Conservation (phyloP, 2,113 vertebrate species). For the Alces alces region DNA sequence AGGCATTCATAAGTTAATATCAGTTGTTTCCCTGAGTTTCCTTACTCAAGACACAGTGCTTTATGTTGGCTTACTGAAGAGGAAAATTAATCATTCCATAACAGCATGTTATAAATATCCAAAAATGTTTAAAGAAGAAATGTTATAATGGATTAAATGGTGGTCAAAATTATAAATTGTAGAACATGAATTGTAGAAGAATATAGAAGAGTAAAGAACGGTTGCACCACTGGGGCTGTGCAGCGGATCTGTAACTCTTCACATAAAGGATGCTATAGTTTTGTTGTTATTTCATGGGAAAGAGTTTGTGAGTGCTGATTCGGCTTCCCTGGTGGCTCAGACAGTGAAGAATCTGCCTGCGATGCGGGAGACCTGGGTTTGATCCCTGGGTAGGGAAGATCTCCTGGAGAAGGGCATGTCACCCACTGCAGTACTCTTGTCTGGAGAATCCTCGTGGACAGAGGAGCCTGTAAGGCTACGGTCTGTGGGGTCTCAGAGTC, state of each 20-base stretch:
- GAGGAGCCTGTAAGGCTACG: background rate
- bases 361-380: background rate
- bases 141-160: background rate
- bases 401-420: background rate
- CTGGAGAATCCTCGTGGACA: background rate
- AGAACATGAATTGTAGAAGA: background rate
- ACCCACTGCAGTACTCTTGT: background rate
- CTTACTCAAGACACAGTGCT: background rate
- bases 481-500: background rate
- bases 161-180: background rate
- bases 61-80: background rate
- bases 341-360: background rate
- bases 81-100: background rate
- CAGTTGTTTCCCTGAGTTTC: slow-evolving; percentile 9
- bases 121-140: background rate
- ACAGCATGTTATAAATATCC: background rate
- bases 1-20: background rate
- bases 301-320: background rate
- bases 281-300: background rate
- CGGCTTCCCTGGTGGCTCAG: background rate
- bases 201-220: background rate
- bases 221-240: background rate
- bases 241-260: background rate
- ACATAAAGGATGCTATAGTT: background rate
- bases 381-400: background rate